Percentiles rank a stretch among this genome's conserved stretches.
Conservation (phyloP, 2,113 vertebrate genomes). For the Dasyurus viverrinus region DNA sequence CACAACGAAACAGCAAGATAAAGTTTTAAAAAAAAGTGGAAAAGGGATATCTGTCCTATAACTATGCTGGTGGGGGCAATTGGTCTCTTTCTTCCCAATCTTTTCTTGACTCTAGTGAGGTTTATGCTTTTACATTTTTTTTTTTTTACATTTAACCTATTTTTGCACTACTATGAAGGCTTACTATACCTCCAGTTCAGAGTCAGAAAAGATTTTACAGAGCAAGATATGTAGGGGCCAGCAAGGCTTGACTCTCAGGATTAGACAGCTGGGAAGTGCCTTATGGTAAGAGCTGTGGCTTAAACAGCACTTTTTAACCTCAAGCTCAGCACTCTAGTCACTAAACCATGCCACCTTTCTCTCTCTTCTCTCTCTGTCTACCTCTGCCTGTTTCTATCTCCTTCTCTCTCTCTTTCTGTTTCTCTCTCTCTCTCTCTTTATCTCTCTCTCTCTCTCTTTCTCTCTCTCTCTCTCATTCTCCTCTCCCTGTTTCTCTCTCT, state of each 20-base stretch:
- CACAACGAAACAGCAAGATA: background rate
- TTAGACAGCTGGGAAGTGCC: too few species aligned
- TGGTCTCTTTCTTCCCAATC: background rate
- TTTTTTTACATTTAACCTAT: background rate
- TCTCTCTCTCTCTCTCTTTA: too few species aligned
- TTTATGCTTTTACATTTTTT: background rate
- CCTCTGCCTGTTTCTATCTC: too few species aligned
- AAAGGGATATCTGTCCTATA: background rate
- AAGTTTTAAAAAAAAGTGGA: background rate
- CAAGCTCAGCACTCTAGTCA: background rate
- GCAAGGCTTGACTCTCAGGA: background rate
- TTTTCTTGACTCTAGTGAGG: background rate
- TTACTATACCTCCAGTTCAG: background rate
- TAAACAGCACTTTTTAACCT: background rate
- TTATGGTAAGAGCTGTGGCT: background rate
- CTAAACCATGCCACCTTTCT: too few species aligned
- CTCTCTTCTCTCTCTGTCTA: too few species aligned
- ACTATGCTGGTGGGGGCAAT: background rate
- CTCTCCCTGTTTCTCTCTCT: background rate
- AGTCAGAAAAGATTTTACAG: background rate
- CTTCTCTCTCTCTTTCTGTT: too few species aligned
- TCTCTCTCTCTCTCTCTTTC: too few species aligned
- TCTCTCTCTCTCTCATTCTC: too few species aligned
- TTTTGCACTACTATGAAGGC: background rate
- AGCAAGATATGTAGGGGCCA: background rate